Conservation (phyloP, 2,888 invertebrate species). For the Cephus pulcher region DNA sequence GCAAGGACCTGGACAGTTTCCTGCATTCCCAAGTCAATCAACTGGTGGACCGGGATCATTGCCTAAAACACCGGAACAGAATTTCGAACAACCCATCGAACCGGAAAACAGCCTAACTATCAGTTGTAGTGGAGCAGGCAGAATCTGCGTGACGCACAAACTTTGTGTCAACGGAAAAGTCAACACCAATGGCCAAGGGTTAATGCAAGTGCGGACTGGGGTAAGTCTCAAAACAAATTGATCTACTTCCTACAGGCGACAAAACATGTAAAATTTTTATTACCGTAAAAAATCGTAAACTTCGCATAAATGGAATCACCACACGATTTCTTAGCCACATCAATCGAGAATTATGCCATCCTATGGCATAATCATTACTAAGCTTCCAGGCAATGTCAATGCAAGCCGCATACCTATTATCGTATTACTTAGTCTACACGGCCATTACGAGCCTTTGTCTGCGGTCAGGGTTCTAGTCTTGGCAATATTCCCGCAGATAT, state of each 20-base stretch:
- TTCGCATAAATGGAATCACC: background rate
- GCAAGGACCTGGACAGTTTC: slow-evolving; percentile 7
- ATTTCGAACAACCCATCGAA: background rate
- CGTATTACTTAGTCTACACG: background rate
- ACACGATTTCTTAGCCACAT: background rate
- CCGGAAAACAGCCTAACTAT: slow-evolving; percentile 66
- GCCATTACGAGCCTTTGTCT: background rate
- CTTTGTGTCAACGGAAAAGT: slow-evolving; percentile 73
- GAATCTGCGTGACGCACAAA: slow-evolving; percentile 72
- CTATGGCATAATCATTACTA: background rate
- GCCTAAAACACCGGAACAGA: slow-evolving; percentile 3
- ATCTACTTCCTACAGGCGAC: background rate
- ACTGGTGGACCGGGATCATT: background rate
- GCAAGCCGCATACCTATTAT: background rate
- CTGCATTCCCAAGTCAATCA: background rate
- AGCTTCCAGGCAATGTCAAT: background rate
- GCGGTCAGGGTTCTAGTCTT: background rate
- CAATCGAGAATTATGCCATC: background rate
- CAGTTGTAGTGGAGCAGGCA: slow-evolving; percentile 72
- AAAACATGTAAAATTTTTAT: background rate
- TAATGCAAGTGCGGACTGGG: slow-evolving; percentile 68
- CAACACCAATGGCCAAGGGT: slow-evolving; percentile 68
- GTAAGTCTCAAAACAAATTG: slow-evolving; percentile 64
- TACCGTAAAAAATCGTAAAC: background rate
- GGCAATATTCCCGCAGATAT: background rate